Evolutionary conservation across 2,797 vertebrate genomes (phyloP).

Genomic region (Etheostoma nigrum): DNA sequence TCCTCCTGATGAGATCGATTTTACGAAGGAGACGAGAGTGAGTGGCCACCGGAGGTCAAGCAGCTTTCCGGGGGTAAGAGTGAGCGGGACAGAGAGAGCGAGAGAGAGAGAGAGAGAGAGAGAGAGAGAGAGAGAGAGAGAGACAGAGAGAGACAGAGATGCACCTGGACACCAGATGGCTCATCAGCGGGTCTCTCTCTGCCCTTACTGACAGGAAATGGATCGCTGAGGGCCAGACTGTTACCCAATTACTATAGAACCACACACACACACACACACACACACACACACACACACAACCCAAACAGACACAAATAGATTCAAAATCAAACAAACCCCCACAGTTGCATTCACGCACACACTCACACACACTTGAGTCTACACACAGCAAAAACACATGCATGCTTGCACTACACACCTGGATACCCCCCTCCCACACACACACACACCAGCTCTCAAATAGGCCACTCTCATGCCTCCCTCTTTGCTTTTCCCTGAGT

Average conservation of each 20-base stretch:
- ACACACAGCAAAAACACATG: slow-evolving; percentile 14
- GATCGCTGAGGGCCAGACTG: slow-evolving; percentile 72
- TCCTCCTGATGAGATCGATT: slow-evolving; percentile 44
- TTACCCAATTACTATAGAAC: slow-evolving; percentile 68
- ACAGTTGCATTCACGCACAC: background rate
- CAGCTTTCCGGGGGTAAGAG: slow-evolving; percentile 29
- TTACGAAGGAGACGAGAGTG: slow-evolving; percentile 13
- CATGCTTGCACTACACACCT: slow-evolving; percentile 25
- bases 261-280: slow-evolving; percentile 40
- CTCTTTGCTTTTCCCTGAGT: slow-evolving; percentile 63
- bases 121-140: slow-evolving; percentile 15
- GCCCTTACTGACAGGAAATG: slow-evolving; percentile 77
- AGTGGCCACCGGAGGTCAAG: slow-evolving; percentile 41
- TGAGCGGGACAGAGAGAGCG: background rate
- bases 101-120: background rate
- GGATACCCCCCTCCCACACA: slow-evolving; percentile 13
- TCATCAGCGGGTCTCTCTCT: slow-evolving; percentile 75
- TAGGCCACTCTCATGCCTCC: slow-evolving; percentile 46
- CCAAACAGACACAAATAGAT: slow-evolving; percentile 8
- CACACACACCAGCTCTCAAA: slow-evolving; percentile 61
- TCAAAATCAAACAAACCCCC: background rate
- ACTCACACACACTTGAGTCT: slow-evolving; percentile 16
- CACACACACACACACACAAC: no score
- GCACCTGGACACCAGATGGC: slow-evolving; percentile 80
- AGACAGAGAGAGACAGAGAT: slow-evolving; percentile 20